Evolutionary conservation across 2,888 invertebrate species (phyloP), one percentile per base, ranked within the genome.

Genomic region (Eurytoma californica): DNA sequence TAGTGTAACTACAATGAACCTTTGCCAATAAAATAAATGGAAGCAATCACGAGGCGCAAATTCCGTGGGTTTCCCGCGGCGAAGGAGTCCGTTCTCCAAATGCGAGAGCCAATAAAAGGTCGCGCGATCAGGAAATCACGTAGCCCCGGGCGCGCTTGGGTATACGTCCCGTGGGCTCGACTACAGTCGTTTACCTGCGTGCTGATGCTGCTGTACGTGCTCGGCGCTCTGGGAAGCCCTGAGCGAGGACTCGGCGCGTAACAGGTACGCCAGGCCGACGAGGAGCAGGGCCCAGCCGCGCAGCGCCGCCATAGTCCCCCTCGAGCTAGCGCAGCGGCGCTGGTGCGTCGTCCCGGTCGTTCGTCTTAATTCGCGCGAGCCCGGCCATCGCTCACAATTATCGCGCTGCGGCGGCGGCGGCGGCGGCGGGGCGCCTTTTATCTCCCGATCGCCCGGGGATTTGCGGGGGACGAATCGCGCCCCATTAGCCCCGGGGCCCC

Each of bases 211-310:
- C 53, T 77, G 73, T 55, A 72, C 55, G 77, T 67, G 72, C 16
- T 74, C 80, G 13, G 51, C 55, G n/a, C 47, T 30, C 12, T 57
- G 65, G 57, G 58, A 13, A 24, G 60, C 14, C 39, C 66, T 60
- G 24, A 83, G 83, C 73, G 85, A 83, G 60, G 87, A 83, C 80
- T 87, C 86, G 60, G 84, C 86, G 83, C 86, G 87, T 86, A 87
- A 83, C 84, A 88, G 86, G 87, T 86, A 87, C 78, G 85, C 84
- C 83, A 86, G 84, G 80, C 86, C 87, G 82, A 88, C 84, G 83
- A 87, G 82, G 63, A 87, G 75, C 63, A 88, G 83, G 58, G 84
- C 83, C 86, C 85, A 84, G 81, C 86, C 83, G 82, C 85, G 84
- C 83, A 85, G 83, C 74, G 83, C 83, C 84, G 85, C 85, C 87